Base-by-base conservation (phyloP, 2,888 invertebrate species). In the Melipona beecheii region DNA sequence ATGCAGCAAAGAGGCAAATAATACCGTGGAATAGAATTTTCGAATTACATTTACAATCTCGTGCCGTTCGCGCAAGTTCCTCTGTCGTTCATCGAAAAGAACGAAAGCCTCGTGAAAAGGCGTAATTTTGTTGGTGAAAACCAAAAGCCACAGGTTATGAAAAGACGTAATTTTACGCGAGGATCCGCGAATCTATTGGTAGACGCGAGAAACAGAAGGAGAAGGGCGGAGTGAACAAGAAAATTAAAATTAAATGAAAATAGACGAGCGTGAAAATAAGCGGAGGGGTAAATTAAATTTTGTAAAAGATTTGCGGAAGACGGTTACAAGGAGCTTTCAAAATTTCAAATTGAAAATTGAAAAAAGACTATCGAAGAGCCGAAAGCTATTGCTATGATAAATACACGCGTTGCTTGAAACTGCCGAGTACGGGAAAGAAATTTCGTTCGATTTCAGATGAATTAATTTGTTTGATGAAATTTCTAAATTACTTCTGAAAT, bases 21-120 rank as follows among this genome's bases (percentile, higher is more conserved):
- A 58, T 58, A n/a, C 13, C n/a, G 13, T 5, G n/a, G 56, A 24
- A n/a, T 58, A 58, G 56, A n/a, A n/a, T 58, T 15, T 58, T 58
- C 56, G n/a, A 58, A n/a, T 58, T 58, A 43, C 56, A 58, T 58
- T 58, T 58, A 58, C 56, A 24, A n/a, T 58, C n/a, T 58, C 56
- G 13, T 58, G 13, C 15, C 15, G 56, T n/a, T n/a, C 56, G 11
- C 5, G n/a, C 56, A 13, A n/a, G 5, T 56, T n/a, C 13, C n/a
- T 21, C 56, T n/a, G n/a, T 56, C n/a, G 56, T 56, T 56, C 56
- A 5, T n/a, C 15, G n/a, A 58, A n/a, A 58, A 58, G n/a, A n/a
- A 58, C 56, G 56, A 58, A n/a, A 58, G 56, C 56, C 5, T 43
- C 13, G n/a, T 58, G 56, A 58, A 58, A 58, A 58, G 56, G 15